Percentiles rank a stretch among this genome's conserved stretches.
phyloP scores from a whole-genome alignment of 2,797 vertebrate species.

The Cygnus olor region DNA sequence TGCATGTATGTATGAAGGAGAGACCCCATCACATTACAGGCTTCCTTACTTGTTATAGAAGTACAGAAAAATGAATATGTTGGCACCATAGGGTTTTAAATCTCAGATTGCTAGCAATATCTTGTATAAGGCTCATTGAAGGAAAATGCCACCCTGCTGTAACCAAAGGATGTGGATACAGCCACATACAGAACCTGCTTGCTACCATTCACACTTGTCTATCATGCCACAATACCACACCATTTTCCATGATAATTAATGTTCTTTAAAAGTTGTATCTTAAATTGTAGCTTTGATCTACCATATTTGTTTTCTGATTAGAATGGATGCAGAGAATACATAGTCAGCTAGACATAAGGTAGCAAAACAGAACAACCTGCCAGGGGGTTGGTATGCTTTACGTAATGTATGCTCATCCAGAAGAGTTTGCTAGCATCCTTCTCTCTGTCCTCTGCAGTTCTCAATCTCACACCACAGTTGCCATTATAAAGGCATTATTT shows the following conservation, averaged over 20 bases:
- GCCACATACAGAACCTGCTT: not conserved
- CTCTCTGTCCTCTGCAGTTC: not conserved
- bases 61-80: not conserved
- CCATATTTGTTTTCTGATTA: not conserved
- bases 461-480: not conserved
- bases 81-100: not conserved
- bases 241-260: not conserved
- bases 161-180: not conserved
- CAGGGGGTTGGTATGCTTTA: not conserved
- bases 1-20: not conserved
- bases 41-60: not conserved
- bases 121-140: not conserved
- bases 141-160: not conserved
- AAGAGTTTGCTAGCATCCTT: not conserved
- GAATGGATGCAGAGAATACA: not conserved
- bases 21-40: not conserved
- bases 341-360: not conserved
- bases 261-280: not conserved
- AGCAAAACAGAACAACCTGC: not conserved
- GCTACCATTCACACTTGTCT: not conserved
- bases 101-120: not conserved
- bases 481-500: not conserved
- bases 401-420: not conserved
- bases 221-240: not conserved
- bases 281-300: not conserved